Conservation (phyloP, 2,113 vertebrate genomes). For the Indicator maculatus region DNA sequence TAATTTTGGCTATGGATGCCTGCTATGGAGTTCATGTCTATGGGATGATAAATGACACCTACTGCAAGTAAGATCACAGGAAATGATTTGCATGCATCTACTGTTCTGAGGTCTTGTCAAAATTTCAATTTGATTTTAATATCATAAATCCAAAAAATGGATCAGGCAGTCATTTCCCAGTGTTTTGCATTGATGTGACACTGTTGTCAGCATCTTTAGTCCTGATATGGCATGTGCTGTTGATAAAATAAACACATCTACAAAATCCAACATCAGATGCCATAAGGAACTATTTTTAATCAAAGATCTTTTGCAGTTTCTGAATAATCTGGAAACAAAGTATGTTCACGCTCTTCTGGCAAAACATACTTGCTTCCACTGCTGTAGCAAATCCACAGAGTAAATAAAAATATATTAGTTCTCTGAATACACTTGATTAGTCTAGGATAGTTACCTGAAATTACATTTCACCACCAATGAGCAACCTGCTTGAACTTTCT, state of each 20-base stretch:
- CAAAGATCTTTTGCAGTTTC: conserved; percentile 27
- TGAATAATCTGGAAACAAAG: conserved; percentile 29
- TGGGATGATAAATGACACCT: conserved; percentile 98
- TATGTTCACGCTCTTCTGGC: conserved; percentile 24
- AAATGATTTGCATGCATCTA: conserved; percentile 75
- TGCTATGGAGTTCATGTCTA: conserved; percentile 96
- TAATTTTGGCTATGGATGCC: conserved; percentile 98
- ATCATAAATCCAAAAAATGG: conserved; percentile 69
- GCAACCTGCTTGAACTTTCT: conserved; percentile 53
- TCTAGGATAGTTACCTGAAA: conserved; percentile 35
- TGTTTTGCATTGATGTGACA: conserved; percentile 66
- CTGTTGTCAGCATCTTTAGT: conserved; percentile 62
- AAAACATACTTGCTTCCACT: conserved; percentile 12
- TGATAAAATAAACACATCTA: conserved; percentile 73
- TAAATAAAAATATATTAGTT: conserved; percentile 25
- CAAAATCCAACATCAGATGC: conserved; percentile 47
- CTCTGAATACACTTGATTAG: conserved; percentile 36
- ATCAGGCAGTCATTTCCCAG: conserved; percentile 56
- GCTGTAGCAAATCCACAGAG: conserved; percentile 19
- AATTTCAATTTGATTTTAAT: conserved; percentile 76
- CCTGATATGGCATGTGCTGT: conserved; percentile 42
- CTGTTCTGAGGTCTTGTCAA: conserved; percentile 76
- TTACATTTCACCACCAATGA: conserved; percentile 52
- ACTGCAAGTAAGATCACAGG: conserved; percentile 93
- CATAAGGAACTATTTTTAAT: conserved; percentile 55